Evolutionary conservation across 2,113 vertebrate genomes (phyloP).

Genomic region (Grammomys surdaster): DNA sequence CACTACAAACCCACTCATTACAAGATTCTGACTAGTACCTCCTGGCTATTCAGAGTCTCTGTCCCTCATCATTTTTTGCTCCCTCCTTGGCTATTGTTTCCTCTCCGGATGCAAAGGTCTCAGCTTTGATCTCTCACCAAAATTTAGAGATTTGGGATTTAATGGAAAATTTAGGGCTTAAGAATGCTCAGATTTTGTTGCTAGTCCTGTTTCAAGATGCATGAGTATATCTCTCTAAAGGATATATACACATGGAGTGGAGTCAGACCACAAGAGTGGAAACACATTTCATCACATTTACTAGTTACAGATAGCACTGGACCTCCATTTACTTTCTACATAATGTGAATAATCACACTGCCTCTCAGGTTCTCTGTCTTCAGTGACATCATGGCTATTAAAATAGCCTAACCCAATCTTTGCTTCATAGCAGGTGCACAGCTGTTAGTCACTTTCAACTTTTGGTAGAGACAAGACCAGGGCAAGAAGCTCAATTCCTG

Average conservation of each 20-base stretch:
- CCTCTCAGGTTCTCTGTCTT: neutral
- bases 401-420: slow-evolving; percentile 15
- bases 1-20: neutral
- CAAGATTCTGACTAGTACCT: neutral
- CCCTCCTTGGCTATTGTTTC: neutral
- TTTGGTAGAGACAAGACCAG: neutral
- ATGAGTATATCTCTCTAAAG: neutral
- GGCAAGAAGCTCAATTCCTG: neutral
- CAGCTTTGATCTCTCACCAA: neutral
- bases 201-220: neutral
- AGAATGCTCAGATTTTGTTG: neutral
- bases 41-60: neutral
- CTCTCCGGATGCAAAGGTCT: neutral
- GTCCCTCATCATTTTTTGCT: neutral
- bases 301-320: neutral
- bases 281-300: neutral
- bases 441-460: slow-evolving; percentile 21
- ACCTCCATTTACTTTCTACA: slow-evolving; percentile 15
- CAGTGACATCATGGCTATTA: neutral
- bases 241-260: neutral
- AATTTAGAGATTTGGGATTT: neutral
- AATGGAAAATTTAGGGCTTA: neutral
- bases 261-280: neutral
- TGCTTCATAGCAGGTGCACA: neutral
- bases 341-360: neutral